phyloP scores from a whole-genome alignment of 2,888 invertebrate genomes.

The Aradus depressus region DNA sequence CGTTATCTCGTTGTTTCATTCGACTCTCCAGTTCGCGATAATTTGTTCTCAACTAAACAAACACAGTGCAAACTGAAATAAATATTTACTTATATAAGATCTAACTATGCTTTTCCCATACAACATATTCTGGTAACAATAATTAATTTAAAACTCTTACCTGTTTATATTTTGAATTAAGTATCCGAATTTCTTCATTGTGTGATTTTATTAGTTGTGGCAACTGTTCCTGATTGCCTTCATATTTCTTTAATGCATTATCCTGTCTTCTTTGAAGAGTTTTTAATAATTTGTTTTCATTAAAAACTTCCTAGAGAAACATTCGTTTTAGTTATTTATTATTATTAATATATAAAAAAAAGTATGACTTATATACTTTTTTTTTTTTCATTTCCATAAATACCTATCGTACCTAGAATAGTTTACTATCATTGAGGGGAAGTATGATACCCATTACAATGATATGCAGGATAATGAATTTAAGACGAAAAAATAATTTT shows the following conservation, averaged over 20 bases:
- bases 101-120: not conserved
- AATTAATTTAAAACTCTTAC: constrained; percentile 17
- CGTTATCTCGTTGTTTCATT: constrained; percentile 52
- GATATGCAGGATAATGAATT: too few relatives aligned
- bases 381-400: too few relatives aligned
- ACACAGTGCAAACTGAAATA: not conserved
- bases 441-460: too few relatives aligned
- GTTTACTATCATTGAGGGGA: too few relatives aligned
- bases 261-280: constrained; percentile 71
- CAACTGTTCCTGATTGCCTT: constrained; percentile 65
- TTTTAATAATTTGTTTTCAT: constrained; percentile 64
- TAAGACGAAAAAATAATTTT: too few relatives aligned
- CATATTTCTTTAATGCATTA: constrained; percentile 62
- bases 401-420: too few relatives aligned
- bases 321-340: too few relatives aligned
- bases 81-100: not conserved
- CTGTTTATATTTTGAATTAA: constrained; percentile 51
- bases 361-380: too few relatives aligned
- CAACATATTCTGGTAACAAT: not conserved
- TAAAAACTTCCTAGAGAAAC: constrained; percentile 47
- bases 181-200: constrained; percentile 61
- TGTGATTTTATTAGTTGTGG: constrained; percentile 65
- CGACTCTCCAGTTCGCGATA: constrained; percentile 38
- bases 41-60: constrained; percentile 29
- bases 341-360: too few relatives aligned